Evolutionary conservation across 2,113 vertebrate genomes (phyloP).

Genomic region (Corythornis vintsioides): DNA sequence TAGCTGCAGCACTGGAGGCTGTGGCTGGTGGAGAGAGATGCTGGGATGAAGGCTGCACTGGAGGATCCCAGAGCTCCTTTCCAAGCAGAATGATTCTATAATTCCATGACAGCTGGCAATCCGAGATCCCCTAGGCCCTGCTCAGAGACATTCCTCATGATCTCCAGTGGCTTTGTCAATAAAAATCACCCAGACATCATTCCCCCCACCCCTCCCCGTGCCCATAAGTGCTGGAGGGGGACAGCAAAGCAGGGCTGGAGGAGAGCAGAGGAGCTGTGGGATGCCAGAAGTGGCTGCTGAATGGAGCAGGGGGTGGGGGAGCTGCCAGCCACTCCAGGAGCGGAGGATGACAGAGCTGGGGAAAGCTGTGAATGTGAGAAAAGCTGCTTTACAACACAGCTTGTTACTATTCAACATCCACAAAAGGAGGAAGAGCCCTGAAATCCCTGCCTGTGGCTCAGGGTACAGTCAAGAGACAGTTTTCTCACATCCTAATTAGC

Average conservation of each 20-base stretch:
- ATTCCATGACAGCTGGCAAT: neutral
- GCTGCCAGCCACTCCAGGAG: neutral
- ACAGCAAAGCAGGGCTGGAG: neutral
- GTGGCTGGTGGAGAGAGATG: no score
- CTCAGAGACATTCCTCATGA: neutral
- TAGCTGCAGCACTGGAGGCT: no score
- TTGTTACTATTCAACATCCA: conserved; percentile 1
- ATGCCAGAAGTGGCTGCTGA: neutral
- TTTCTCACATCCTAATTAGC: neutral
- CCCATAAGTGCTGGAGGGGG: rapidly evolving
- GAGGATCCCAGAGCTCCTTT: no score
- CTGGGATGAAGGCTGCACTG: no score
- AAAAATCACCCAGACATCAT: rapidly evolving
- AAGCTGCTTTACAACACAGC: conserved; percentile 12
- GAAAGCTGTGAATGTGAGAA: conserved; percentile 41
- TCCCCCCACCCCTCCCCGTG: no score
- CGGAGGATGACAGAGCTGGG: neutral
- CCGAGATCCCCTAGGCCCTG: neutral
- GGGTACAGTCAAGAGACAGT: neutral
- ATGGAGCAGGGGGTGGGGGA: neutral
- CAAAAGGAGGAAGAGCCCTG: neutral
- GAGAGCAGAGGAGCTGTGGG: neutral
- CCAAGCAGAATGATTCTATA: no score
- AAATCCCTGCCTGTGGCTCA: neutral
- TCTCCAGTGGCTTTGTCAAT: neutral